phyloP scores from a whole-genome alignment of 2,113 vertebrate species.

The Ctenomys sociabilis region DNA sequence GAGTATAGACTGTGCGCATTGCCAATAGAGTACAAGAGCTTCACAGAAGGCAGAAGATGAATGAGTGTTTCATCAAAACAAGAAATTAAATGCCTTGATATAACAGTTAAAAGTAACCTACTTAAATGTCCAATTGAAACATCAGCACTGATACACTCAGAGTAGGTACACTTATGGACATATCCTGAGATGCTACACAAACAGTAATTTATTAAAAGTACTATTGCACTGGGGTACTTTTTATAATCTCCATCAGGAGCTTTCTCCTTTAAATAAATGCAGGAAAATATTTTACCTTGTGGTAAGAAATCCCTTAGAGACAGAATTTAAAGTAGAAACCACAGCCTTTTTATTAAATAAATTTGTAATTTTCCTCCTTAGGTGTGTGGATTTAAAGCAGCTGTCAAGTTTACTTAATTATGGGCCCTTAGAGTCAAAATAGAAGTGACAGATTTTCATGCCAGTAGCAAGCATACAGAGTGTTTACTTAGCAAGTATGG shows the following conservation, averaged over 20 bases:
- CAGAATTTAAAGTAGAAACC: slow-evolving; percentile 67
- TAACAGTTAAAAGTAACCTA: slow-evolving; percentile 18
- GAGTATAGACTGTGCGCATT: background rate
- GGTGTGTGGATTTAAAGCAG: slow-evolving; percentile 68
- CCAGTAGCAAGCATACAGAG: slow-evolving; percentile 59
- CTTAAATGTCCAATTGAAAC: slow-evolving; percentile 34
- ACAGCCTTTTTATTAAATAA: slow-evolving; percentile 64
- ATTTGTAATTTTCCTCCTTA: slow-evolving; percentile 80
- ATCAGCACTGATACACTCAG: background rate
- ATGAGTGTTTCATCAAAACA: slow-evolving; percentile 20
- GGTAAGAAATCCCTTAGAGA: slow-evolving; percentile 52
- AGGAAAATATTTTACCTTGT: slow-evolving; percentile 61
- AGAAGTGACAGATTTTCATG: slow-evolving; percentile 81
- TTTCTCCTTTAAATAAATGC: slow-evolving; percentile 60
- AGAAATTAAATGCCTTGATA: background rate
- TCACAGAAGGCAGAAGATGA: background rate
- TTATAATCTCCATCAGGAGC: slow-evolving; percentile 63
- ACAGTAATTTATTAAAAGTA: slow-evolving; percentile 40
- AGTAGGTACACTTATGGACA: background rate
- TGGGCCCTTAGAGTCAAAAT: slow-evolving; percentile 74
- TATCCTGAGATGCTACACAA: slow-evolving; percentile 27
- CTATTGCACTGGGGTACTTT: slow-evolving; percentile 35
- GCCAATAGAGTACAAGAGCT: background rate
- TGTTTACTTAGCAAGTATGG: slow-evolving; percentile 73
- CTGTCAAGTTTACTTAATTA: slow-evolving; percentile 79